Evolutionary conservation across 2,888 invertebrate genomes (phyloP), one percentile per base, ranked within the genome.

Genomic region (Drosophila barbarae): DNA sequence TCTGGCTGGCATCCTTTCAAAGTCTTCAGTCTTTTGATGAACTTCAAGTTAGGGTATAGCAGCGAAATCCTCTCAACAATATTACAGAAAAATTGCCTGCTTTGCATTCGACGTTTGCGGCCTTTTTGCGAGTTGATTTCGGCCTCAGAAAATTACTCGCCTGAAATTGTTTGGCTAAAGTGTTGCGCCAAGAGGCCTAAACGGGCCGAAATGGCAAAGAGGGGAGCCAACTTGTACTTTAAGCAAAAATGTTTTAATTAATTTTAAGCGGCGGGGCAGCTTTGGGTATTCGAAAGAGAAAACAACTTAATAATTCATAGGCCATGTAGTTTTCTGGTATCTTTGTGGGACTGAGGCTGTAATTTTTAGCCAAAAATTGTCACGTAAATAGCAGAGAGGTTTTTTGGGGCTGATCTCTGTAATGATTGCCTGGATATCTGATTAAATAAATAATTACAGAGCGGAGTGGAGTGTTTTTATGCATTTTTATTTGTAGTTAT

Each of bases 181-280:
- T 69, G 70, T 64, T 69, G 49, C 55, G 69, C 63, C 69, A 55
- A 55, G 36, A 42, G 56, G 47, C 55, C 13, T 3, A 46, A 41
- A 34, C 26, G 36, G 50, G 49, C 65, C 4, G 61, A 83, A 83
- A 83, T 74, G 67, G 76, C 30, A 15, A 10, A 15, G 35, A 12
- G 58, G 46, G 69, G 72, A 76, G 59, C 42, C 42, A 49, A 52
- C 49, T 67, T 46, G 61, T 63, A 77, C 72, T 81, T 81, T 81
- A 76, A 68, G 74, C 76, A 81, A 74, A 81, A 81, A 81, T 84
- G 82, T 84, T 81, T 81, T 84, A 81, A 81, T 81, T 84, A 81
- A 81, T 84, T 81, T 84, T 72, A 13, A 46, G 46, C 30, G 30
- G 53, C 47, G 23, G 63, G 63, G 35, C 13, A 7, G 38, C 21